Base-by-base conservation (phyloP, 2,113 vertebrate genomes). In the Corynorhinus townsendii region DNA sequence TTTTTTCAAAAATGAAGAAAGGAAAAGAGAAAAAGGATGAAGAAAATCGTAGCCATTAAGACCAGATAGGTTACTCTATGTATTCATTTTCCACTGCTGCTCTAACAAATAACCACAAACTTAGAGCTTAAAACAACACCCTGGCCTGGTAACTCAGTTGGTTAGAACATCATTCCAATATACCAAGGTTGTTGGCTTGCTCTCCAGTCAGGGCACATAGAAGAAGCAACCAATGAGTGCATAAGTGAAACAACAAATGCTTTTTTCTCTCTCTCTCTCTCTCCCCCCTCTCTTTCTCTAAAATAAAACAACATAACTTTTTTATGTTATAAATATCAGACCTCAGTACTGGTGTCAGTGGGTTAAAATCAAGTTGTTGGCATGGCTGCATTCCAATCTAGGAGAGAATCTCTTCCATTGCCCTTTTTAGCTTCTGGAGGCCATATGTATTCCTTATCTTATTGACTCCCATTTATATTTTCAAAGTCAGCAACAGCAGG, bases 1-100 rank as follows among this genome's bases (percentile, higher is more conserved):
- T 89, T 72, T 26, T 75, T 95, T 87, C 35, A 87, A 93, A 93
- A 71, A n/a, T 47, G 20, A 89, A n/a, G 28, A 59, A 17, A n/a
- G 15, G 11, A 4, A 81, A 33, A 69, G 54, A 76, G 26, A 54
- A 35, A 75, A 77, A 40, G 1, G 3, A 14, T 64, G 35, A 56
- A 86, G 49, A 73, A 72, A 96, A 71, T 1, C 28, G 71, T 49
- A 86, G 52, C 77, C 22, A 84, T 17, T 52, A 89, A 54, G 4
- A 10, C 3, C 15, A n/a, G 9, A 28, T 49, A 47, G 24, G 40
- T 86, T 82, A 47, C 5, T 19, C 26, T 40, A 59, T 11, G 4
- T 59, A 40, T 64, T 38, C 19, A 38, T 68, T 93, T 88, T 26
- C 71, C 47, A 33, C 56, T 66, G 56, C 43, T 83, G 26, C n/a